phyloP scores from a whole-genome alignment of 2,113 vertebrate genomes.

The Cryptomyrus ogoouensis region DNA sequence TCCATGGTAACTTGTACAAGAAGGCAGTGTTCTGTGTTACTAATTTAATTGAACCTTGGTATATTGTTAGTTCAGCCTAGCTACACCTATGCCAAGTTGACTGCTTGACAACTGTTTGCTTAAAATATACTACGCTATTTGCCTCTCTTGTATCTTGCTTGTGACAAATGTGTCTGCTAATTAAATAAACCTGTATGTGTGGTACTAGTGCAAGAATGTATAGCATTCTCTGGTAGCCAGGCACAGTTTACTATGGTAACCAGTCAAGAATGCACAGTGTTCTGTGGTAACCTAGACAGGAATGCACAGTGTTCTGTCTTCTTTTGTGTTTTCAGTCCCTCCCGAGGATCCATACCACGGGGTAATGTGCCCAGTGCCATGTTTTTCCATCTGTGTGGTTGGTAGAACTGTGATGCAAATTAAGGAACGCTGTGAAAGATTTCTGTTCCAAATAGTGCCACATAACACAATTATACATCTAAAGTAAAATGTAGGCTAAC shows the following conservation, averaged over 20 bases:
- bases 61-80: neutral
- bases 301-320: neutral
- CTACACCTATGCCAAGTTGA: neutral
- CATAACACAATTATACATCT: neutral
- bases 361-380: neutral
- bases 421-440: neutral
- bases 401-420: neutral
- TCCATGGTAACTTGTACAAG: neutral
- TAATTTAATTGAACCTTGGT: neutral
- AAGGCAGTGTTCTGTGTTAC: neutral
- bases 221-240: neutral
- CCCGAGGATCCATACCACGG: neutral
- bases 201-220: neutral
- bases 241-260: neutral
- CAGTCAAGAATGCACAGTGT: neutral
- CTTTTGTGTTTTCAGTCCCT: conserved; percentile 11
- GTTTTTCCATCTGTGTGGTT: neutral
- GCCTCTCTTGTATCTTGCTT: neutral
- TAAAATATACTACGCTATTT: neutral
- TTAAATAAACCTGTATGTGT: neutral
- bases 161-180: neutral
- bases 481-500: neutral
- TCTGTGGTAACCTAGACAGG: neutral
- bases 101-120: neutral
- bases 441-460: neutral